Conservation (phyloP, 2,888 invertebrate species). For the Timema cristinae region DNA sequence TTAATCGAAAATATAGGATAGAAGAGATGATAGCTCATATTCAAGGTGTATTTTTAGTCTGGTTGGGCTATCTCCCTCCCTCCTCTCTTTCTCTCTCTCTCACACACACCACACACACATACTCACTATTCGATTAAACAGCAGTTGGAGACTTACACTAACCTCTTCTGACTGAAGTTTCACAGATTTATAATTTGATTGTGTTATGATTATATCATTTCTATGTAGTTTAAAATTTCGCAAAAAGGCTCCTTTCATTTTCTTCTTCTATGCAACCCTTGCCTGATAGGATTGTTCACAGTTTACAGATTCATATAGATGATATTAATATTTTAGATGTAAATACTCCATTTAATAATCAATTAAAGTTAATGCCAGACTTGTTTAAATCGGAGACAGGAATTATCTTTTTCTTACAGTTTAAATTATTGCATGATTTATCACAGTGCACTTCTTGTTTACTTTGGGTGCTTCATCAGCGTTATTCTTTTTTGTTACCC, state of each 20-base stretch:
- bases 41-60: neutral
- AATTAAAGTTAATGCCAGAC: too few species aligned
- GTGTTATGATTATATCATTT: neutral
- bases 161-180: slow-evolving; percentile 9
- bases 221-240: neutral
- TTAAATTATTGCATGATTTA: too few species aligned
- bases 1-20: neutral
- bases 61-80: neutral
- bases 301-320: neutral
- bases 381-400: too few species aligned
- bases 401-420: too few species aligned
- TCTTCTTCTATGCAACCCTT: neutral
- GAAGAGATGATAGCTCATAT: slow-evolving; percentile 10
- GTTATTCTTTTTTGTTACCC: too few species aligned
- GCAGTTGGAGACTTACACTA: slow-evolving; percentile 3
- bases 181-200: neutral
- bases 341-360: too few species aligned
- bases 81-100: too few species aligned
- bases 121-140: slow-evolving; percentile 5
- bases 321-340: too few species aligned
- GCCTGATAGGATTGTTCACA: neutral
- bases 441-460: too few species aligned
- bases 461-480: too few species aligned
- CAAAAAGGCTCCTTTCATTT: neutral
- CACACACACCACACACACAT: neutral